Evolutionary conservation across 1,140 invertebrate species (phyloP).

Genomic region (Drosophila sucinea): DNA sequence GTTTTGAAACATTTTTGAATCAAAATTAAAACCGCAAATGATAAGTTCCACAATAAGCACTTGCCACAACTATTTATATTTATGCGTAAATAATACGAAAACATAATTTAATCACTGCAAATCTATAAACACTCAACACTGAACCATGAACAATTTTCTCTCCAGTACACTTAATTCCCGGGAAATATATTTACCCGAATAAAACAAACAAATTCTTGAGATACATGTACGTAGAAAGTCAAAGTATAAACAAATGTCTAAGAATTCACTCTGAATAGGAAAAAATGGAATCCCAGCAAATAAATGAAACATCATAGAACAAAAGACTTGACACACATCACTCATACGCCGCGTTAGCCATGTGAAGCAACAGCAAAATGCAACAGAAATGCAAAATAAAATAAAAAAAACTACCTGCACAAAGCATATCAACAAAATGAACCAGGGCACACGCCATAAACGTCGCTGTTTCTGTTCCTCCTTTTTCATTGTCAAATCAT

Average conservation of each 20-base stretch:
- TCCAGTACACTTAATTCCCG: not conserved
- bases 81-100: not conserved
- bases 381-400: slow-evolving; percentile 4
- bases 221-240: not conserved
- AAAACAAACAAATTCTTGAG: slow-evolving; percentile 4
- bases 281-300: not conserved
- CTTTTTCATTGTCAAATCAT: slow-evolving; percentile 55
- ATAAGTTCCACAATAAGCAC: too few relatives aligned
- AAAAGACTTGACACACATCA: slow-evolving; percentile 45
- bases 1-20: too few relatives aligned
- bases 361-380: not conserved
- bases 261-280: not conserved
- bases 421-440: slow-evolving; percentile 67
- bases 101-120: slow-evolving; percentile 1
- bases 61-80: not conserved
- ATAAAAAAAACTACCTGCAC: slow-evolving; percentile 57
- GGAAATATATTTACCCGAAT: not conserved
- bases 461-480: slow-evolving; percentile 26
- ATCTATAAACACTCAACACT: not conserved
- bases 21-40: not conserved
- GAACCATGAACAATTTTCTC: not conserved
- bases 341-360: slow-evolving; percentile 43
- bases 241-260: not conserved
- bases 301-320: slow-evolving; percentile 14
- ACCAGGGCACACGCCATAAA: slow-evolving; percentile 71